Evolutionary conservation across 2,888 invertebrate genomes (phyloP).

Genomic region (Pristionchus entomophagus): DNA sequence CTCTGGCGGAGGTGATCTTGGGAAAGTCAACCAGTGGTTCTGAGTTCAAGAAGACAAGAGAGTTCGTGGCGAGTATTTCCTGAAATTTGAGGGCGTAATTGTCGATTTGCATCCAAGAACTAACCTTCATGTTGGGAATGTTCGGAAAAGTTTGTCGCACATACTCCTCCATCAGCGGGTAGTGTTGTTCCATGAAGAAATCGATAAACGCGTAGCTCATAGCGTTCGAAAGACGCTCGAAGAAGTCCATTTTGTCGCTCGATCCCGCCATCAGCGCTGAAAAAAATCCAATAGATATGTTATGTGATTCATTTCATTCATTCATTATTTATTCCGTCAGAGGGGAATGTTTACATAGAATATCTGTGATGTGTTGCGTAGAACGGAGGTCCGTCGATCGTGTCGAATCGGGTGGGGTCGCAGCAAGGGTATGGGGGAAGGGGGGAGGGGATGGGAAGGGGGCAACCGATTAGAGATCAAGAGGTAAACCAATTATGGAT

Average conservation of each 20-base stretch:
- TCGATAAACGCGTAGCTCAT: not conserved
- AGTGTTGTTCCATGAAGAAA: not conserved
- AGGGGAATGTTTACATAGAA: not conserved
- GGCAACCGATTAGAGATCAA: no score
- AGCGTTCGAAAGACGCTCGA: not conserved
- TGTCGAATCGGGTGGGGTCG: no score
- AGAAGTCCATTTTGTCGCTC: not conserved
- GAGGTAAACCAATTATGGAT: no score
- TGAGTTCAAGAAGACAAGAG: slow-evolving; percentile 3
- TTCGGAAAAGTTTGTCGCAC: not conserved
- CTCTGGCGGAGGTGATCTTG: slow-evolving; percentile 18
- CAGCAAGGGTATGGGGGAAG: no score
- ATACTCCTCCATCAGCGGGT: not conserved
- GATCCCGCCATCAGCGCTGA: not conserved
- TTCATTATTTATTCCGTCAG: not conserved
- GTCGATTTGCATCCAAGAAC: not conserved
- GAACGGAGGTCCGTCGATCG: no score
- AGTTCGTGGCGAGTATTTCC: slow-evolving; percentile 6
- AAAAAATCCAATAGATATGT: not conserved
- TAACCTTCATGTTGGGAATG: not conserved
- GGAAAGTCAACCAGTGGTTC: slow-evolving; percentile 41
- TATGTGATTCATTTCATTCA: not conserved
- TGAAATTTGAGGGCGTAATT: not conserved
- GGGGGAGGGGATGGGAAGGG: no score
- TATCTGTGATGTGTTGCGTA: no score